Base-by-base conservation (phyloP, 2,113 vertebrate genomes). In the Triplophysa tibetana region DNA sequence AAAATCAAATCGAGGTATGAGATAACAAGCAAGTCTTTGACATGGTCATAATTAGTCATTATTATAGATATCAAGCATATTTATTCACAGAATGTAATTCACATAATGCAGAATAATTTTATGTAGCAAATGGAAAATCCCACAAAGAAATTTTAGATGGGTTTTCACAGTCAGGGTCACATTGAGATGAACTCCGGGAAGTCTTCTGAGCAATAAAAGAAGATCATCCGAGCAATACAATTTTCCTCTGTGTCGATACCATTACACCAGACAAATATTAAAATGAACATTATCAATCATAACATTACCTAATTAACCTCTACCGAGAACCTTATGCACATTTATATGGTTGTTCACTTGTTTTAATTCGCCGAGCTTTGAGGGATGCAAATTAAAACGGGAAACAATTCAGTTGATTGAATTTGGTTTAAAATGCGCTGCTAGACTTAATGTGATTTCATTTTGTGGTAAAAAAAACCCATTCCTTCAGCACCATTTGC, bases 341-440 rank as follows among this genome's bases (percentile, higher is more conserved):
- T 54, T 9, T 58, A 72, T 8, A 3, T n/a, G 52, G 70, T 74
- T 58, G 19, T 58, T n/a, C 54, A 43, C 33, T 60, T 61, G 26
- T 33, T 58, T 38, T 33, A 72, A 38, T 72, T 72, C 38, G 29
- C 70, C 16, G 43, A 60, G 54, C 54, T 61, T 74, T 61, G 33
- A 61, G 33, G n/a, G 54, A 74, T 61, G 70, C 54, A 61, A 74
- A 61, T 61, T 12, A 74, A 74, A 74, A 74, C 43, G 54, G 54
- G 33, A 60, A 73, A 61, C 70, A 74, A 74, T 43, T 21, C 70
- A 74, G n/a, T 61, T 74, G 70, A 74, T 43, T 74, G 54, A 74
- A 43, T 73, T 73, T 23, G 23, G 54, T 19, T 17, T 73, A 61
- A 73, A 72, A 73, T 43, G 70, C n/a, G 16, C 33, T 43, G 21